phyloP scores from a whole-genome alignment of 2,888 invertebrate species.

The Nematopogon swammerdamellus region DNA sequence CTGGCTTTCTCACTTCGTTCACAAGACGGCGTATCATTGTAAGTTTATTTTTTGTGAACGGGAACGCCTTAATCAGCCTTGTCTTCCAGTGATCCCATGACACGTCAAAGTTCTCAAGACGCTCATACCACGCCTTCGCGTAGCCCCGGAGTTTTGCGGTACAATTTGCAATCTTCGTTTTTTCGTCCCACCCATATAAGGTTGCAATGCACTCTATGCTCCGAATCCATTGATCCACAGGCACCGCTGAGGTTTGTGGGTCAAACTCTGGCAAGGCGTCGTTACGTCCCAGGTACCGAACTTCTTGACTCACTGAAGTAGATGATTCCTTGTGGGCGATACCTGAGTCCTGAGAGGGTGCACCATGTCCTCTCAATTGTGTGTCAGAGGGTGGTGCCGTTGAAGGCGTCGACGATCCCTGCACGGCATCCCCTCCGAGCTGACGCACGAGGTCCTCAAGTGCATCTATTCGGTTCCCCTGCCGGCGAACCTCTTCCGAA shows the following conservation, averaged over 20 bases:
- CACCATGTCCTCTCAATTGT: too few species aligned
- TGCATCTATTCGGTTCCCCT: too few species aligned
- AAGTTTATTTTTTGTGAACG: slow-evolving; percentile 9
- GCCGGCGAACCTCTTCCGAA: too few species aligned
- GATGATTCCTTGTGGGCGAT: too few species aligned
- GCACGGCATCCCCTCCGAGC: too few species aligned
- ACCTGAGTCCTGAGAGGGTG: too few species aligned
- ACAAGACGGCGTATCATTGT: slow-evolving; percentile 8
- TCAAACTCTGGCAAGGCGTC: not conserved
- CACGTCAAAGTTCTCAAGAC: slow-evolving; percentile 7
- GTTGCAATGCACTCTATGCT: slow-evolving; percentile 11
- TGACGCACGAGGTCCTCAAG: too few species aligned
- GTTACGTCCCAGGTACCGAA: not conserved
- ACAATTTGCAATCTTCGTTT: slow-evolving; percentile 12
- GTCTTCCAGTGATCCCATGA: slow-evolving; percentile 10
- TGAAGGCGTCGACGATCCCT: too few species aligned
- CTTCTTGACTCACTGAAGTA: not conserved
- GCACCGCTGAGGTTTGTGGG: slow-evolving; percentile 7
- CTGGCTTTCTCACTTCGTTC: slow-evolving; percentile 4
- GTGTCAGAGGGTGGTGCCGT: too few species aligned
- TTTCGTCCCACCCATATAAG: slow-evolving; percentile 13
- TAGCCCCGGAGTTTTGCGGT: slow-evolving; percentile 12
- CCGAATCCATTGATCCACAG: slow-evolving; percentile 12
- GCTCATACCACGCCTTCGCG: slow-evolving; percentile 14
- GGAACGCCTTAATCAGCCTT: slow-evolving; percentile 7